Percentiles rank a stretch among this genome's conserved stretches.
These are phyloP conservation scores for Melanostigma gelatinosum DNA, from an alignment of 2,113 vertebrate genomes.

Conservation along the genomic window DNA sequence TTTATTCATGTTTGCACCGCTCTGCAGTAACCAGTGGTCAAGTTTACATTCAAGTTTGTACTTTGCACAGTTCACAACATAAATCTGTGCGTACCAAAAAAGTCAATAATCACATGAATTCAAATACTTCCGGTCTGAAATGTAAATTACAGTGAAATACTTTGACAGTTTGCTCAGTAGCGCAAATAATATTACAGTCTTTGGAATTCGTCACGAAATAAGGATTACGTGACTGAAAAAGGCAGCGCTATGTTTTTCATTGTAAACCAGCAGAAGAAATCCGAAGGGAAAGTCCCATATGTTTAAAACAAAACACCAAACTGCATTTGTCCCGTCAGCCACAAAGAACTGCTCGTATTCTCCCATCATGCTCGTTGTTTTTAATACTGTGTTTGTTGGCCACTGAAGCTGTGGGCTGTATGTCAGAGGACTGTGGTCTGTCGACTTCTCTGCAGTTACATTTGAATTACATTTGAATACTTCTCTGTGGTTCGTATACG, in stretches of 20 bases:
- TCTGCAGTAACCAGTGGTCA: neutral
- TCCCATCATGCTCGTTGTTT: neutral
- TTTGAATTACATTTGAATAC: neutral
- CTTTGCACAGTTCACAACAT: neutral
- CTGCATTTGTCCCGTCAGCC: neutral
- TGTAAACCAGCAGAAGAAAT: conserved; percentile 37
- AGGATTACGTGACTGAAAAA: conserved; percentile 33
- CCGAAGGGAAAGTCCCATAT: neutral
- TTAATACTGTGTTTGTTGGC: neutral
- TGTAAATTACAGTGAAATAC: conserved; percentile 18
- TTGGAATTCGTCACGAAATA: conserved; percentile 43
- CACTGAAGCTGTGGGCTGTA: neutral
- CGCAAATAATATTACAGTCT: conserved; percentile 52
- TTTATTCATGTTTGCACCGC: conserved; percentile 44
- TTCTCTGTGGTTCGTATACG: neutral
- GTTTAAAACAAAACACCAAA: neutral
- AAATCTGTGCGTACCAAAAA: neutral
- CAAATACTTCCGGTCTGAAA: conserved; percentile 3
- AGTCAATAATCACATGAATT: neutral
- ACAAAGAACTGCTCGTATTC: neutral
- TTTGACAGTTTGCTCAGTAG: conserved; percentile 39
- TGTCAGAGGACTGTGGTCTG: neutral
- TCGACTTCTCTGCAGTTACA: neutral
- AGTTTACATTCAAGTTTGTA: conserved; percentile 52
- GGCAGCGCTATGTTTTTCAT: conserved; percentile 27